These are phyloP conservation scores for Camelus bactrianus DNA, from an alignment of 2,113 vertebrate genomes.

Conservation along the genomic window DNA sequence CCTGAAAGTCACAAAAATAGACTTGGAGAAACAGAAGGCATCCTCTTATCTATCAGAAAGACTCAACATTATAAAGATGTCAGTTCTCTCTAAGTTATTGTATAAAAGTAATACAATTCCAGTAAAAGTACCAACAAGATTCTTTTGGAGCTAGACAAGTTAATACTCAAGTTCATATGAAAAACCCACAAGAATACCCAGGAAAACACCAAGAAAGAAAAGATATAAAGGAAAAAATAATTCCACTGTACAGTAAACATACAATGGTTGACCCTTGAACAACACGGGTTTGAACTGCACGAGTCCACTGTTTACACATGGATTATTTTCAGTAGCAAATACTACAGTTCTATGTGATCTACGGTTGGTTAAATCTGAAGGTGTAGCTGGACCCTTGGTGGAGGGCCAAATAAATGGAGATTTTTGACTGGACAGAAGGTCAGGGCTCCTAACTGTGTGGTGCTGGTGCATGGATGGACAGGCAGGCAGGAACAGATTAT, in stretches of 20 bases:
- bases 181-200: neutral
- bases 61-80: neutral
- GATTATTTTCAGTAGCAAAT: neutral
- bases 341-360: neutral
- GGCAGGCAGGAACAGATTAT: neutral
- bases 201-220: neutral
- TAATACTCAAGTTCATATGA: neutral
- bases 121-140: neutral
- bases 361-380: neutral
- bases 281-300: neutral
- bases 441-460: neutral
- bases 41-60: neutral
- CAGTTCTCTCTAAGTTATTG: neutral
- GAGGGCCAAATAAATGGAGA: neutral
- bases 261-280: neutral
- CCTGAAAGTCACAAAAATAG: neutral
- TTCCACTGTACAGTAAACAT: neutral
- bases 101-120: slow-evolving; percentile 3
- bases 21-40: neutral
- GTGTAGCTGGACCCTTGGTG: too few species aligned
- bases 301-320: neutral
- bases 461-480: neutral
- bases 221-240: neutral
- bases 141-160: neutral
- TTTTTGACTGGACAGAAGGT: neutral